Conservation (phyloP, 2,888 invertebrate genomes). For the Papilio demoleus region DNA sequence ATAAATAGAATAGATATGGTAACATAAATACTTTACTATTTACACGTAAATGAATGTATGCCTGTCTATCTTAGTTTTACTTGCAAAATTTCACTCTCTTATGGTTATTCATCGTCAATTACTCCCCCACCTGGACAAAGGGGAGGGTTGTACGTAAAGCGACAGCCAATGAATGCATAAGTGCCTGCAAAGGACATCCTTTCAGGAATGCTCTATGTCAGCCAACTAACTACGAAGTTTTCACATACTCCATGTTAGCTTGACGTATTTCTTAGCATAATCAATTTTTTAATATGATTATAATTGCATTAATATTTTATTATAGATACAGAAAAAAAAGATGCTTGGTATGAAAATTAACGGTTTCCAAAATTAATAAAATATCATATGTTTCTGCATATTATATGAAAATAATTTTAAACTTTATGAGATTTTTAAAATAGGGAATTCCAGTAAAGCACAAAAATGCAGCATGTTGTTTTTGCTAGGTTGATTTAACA, state of each 20-base stretch:
- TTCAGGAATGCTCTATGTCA: conserved; percentile 25
- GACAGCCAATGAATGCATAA: conserved; percentile 36
- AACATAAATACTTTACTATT: no score
- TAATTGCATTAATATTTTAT: neutral
- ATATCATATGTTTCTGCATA: neutral
- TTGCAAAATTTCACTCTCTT: neutral
- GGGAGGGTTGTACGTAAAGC: conserved; percentile 8
- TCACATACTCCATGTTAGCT: neutral
- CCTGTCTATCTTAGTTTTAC: neutral
- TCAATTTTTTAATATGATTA: neutral
- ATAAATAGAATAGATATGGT: no score
- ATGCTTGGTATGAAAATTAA: no score
- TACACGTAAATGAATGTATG: no score
- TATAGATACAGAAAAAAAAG: neutral
- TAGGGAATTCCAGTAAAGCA: neutral
- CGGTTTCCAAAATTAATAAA: neutral
- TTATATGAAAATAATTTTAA: no score
- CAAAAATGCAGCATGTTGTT: neutral
- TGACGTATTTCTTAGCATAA: neutral
- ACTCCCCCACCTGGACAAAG: conserved; percentile 9
- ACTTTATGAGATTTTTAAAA: no score
- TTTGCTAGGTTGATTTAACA: neutral
- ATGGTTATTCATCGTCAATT: conserved; percentile 16
- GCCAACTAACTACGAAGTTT: conserved; percentile 18
- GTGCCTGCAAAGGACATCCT: conserved; percentile 29